Percentiles rank a stretch among this genome's conserved stretches.
Conservation (phyloP, 2,888 invertebrate species). For the Dynastes tityus region DNA sequence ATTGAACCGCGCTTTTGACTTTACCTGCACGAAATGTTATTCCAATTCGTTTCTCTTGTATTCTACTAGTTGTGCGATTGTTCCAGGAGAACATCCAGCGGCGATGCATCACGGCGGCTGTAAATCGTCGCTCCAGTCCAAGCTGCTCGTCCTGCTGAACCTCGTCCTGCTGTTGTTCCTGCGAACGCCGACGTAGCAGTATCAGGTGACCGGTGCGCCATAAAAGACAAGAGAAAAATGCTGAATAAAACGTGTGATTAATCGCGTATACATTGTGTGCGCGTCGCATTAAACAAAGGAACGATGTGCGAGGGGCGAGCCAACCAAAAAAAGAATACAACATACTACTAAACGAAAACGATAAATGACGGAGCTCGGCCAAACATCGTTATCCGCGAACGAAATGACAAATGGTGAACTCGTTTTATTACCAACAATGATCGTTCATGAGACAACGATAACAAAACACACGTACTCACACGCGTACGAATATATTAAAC, state of each 20-base stretch:
- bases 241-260: constrained; percentile 56
- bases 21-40: too few relatives aligned
- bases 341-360: constrained; percentile 27
- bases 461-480: constrained; percentile 48
- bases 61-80: constrained; percentile 61
- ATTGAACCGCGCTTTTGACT: too few relatives aligned
- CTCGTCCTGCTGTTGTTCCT: constrained; percentile 59
- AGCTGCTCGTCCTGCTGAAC: constrained; percentile 63
- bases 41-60: background rate
- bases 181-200: constrained; percentile 60
- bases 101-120: constrained; percentile 85
- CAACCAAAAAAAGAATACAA: background rate
- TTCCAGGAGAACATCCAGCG: constrained; percentile 88
- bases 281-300: constrained; percentile 28
- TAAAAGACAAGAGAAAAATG: constrained; percentile 49
- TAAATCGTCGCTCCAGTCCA: constrained; percentile 64
- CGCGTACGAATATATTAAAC: too few relatives aligned
- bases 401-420: constrained; percentile 54
- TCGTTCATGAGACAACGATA: constrained; percentile 52
- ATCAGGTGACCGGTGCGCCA: constrained; percentile 49
- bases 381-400: constrained; percentile 39
- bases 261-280: constrained; percentile 49
- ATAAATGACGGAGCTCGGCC: constrained; percentile 30
- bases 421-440: constrained; percentile 55
- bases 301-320: background rate